phyloP scores from a whole-genome alignment of 2,888 invertebrate genomes.

The Eristalis arbustorum region DNA sequence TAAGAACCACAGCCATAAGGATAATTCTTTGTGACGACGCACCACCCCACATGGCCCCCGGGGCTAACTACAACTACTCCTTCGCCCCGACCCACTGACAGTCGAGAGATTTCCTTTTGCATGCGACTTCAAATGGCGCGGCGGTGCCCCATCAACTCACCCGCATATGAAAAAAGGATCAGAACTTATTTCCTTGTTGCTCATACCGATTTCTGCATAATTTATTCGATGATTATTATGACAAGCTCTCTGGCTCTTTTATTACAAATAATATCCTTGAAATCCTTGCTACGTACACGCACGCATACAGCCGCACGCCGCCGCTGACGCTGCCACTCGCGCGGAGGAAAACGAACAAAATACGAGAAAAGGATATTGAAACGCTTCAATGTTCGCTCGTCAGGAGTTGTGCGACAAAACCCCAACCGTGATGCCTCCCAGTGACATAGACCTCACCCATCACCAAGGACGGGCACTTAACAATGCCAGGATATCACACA shows the following conservation, averaged over 20 bases:
- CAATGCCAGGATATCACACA: conserved; percentile 54
- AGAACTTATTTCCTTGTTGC: conserved; percentile 53
- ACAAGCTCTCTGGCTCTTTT: conserved; percentile 69
- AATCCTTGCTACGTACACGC: conserved; percentile 34
- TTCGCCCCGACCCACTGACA: conserved; percentile 45
- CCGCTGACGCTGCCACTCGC: neutral
- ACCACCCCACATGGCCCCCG: neutral
- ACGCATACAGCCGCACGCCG: conserved; percentile 1
- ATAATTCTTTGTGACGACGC: conserved; percentile 50
- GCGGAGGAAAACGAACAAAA: neutral
- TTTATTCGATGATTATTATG: conserved; percentile 80
- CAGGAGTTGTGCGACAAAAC: conserved; percentile 47
- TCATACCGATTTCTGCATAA: conserved; percentile 78
- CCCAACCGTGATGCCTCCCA: conserved; percentile 40
- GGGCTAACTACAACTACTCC: conserved; percentile 23
- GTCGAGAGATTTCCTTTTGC: conserved; percentile 44
- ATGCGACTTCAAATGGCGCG: conserved; percentile 44
- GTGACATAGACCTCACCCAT: neutral
- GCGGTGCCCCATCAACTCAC: neutral
- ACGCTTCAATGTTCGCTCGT: conserved; percentile 50
- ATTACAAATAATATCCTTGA: conserved; percentile 62
- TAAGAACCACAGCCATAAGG: neutral
- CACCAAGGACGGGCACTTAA: conserved; percentile 42
- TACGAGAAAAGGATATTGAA: conserved; percentile 49
- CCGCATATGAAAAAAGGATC: conserved; percentile 54